These are phyloP conservation scores for Eumaeus atala DNA, from an alignment of 1,140 invertebrate genomes.

Conservation along the genomic window DNA sequence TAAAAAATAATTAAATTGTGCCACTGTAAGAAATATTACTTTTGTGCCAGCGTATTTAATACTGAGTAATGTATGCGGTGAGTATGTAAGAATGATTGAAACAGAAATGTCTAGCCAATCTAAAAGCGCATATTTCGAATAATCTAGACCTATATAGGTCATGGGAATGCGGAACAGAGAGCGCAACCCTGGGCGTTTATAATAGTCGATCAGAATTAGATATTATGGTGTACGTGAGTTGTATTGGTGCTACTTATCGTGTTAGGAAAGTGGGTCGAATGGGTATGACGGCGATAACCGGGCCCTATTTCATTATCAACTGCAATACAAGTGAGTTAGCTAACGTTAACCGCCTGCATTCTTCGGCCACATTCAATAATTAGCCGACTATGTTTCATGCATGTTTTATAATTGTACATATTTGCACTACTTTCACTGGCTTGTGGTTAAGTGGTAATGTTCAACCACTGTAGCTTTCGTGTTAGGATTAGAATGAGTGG, in stretches of 20 bases:
- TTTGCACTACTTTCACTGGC: too few species aligned
- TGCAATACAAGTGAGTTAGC: slow-evolving; percentile 28
- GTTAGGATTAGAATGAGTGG: too few species aligned
- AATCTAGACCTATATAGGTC: slow-evolving; percentile 6
- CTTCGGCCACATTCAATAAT: not conserved
- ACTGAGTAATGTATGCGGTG: too few species aligned
- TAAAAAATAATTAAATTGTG: too few species aligned
- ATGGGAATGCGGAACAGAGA: slow-evolving; percentile 1
- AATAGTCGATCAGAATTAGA: slow-evolving; percentile 29
- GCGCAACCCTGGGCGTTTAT: not conserved
- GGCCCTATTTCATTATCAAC: slow-evolving; percentile 64
- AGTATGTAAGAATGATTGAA: too few species aligned
- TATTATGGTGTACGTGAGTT: slow-evolving; percentile 37
- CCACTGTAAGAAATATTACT: too few species aligned
- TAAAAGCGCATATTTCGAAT: not conserved
- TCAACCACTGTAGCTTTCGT: too few species aligned
- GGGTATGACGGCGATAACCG: slow-evolving; percentile 64
- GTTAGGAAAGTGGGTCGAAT: slow-evolving; percentile 65
- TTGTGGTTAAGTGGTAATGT: too few species aligned
- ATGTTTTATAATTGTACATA: too few species aligned
- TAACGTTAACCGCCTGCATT: not conserved
- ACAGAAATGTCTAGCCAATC: too few species aligned
- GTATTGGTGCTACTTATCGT: slow-evolving; percentile 59
- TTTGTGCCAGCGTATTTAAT: too few species aligned
- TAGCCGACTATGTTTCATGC: not conserved